These are phyloP conservation scores for Tamias sibiricus DNA, from an alignment of 2,113 vertebrate genomes.

Conservation along the genomic window DNA sequence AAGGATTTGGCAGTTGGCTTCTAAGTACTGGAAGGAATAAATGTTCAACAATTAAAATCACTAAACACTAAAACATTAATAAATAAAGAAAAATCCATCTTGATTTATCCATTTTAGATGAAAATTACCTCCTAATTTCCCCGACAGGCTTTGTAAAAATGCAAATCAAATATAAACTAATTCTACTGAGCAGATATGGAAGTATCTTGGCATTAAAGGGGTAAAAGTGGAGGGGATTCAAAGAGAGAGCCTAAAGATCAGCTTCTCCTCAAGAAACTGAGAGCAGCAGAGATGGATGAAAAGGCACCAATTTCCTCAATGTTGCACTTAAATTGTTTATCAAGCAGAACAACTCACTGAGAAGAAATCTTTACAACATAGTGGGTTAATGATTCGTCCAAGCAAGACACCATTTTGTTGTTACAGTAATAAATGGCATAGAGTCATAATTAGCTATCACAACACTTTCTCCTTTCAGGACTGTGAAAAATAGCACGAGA, in stretches of 20 bases:
- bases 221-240: background rate
- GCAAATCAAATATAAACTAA: background rate
- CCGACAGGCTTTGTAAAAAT: background rate
- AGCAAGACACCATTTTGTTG: background rate
- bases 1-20: constrained; percentile 39
- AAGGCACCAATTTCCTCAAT: background rate
- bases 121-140: background rate
- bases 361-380: background rate
- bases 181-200: background rate
- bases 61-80: background rate
- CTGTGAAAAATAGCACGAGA: constrained; percentile 12
- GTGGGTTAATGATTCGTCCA: background rate
- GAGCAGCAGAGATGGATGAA: background rate
- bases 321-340: background rate
- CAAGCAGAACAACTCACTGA: background rate
- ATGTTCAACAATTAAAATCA: constrained; percentile 17
- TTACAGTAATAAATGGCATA: background rate
- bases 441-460: background rate
- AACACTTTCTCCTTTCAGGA: background rate
- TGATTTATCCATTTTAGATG: background rate
- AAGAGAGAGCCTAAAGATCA: fast-evolving
- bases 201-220: background rate
- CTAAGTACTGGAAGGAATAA: constrained; percentile 37
- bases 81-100: background rate
- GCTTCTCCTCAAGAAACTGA: background rate